Evolutionary conservation across 2,888 invertebrate genomes (phyloP), one percentile per base, ranked within the genome.

Genomic region (Eupithecia insigniata): DNA sequence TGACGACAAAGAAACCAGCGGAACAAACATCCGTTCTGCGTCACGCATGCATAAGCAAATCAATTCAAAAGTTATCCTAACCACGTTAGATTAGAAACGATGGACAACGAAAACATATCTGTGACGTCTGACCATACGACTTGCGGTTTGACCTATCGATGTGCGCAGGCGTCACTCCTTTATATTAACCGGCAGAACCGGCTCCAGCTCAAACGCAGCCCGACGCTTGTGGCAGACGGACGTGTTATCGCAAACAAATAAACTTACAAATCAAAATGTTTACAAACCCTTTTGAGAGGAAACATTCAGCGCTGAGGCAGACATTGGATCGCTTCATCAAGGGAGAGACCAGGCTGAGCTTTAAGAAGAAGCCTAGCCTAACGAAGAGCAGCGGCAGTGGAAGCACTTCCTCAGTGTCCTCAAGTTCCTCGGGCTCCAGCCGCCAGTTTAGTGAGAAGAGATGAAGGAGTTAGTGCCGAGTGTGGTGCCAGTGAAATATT

Each of bases 251-350:
- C 71, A 65, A 77, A 75, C 72, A 74, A 79, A 69, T 76, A 71
- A 72, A 71, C 36, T 66, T 61, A 76, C 39, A 51, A 32, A 66
- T 46, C 73, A 93, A 89, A 80, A 96, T 96, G 96, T 96, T 95
- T 83, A 96, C 96, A 74, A 96, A 96, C 86, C 96, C 96, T 70
- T 96, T 96, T 85, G 96, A 96, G 79, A 95, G 96, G 79, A 96
- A 96, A 81, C 96, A 96, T 86, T 96, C 96, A 22, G 95, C 95
- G 71, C 93, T 96, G 85, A 94, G 96, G 81, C 96, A 96, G 84
- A 94, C 95, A 82, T 90, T 96, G 82, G 96, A 96, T 85, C 95
- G 95, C 74, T 90, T 96, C 75, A 90, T 96, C 78, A 82, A 78
- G 67, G 95, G 95, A n/a, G 94, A 94, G 65, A 85, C 91, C 16